These are phyloP conservation scores for Neogale vison DNA, from an alignment of 2,113 vertebrate species.

Conservation along the genomic window DNA sequence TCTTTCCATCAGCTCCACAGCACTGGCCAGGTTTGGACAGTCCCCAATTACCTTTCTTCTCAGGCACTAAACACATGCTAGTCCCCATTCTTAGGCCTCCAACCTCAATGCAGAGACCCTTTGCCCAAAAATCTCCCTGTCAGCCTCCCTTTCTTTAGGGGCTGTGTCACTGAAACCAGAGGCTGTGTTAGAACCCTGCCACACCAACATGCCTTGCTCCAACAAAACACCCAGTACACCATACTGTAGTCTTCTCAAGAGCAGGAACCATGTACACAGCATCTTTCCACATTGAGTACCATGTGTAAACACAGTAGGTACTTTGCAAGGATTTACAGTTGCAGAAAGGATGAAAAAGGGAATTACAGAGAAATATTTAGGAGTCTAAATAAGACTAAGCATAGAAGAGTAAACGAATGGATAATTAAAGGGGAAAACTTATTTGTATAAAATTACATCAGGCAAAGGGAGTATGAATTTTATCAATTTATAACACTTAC, in stretches of 20 bases:
- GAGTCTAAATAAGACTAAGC: background rate
- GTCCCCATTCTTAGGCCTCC: background rate
- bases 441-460: background rate
- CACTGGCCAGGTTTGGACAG: accelerated
- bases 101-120: background rate
- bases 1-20: accelerated
- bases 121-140: background rate
- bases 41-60: background rate
- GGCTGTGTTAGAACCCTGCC: background rate
- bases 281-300: background rate
- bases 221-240: background rate
- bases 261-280: accelerated
- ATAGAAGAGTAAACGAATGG: background rate
- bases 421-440: background rate
- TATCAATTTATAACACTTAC: background rate
- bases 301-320: background rate
- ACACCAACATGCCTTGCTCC: background rate
- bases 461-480: background rate
- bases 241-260: background rate
- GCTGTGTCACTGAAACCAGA: background rate
- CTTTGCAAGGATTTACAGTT: background rate
- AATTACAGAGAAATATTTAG: background rate
- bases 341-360: background rate
- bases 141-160: background rate
- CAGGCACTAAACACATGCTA: background rate